A percentile compares a stretch with the other conserved stretches of the same genome.
Evolutionary conservation across 2,113 vertebrate genomes (phyloP).

Genomic region (Verasper variegatus): DNA sequence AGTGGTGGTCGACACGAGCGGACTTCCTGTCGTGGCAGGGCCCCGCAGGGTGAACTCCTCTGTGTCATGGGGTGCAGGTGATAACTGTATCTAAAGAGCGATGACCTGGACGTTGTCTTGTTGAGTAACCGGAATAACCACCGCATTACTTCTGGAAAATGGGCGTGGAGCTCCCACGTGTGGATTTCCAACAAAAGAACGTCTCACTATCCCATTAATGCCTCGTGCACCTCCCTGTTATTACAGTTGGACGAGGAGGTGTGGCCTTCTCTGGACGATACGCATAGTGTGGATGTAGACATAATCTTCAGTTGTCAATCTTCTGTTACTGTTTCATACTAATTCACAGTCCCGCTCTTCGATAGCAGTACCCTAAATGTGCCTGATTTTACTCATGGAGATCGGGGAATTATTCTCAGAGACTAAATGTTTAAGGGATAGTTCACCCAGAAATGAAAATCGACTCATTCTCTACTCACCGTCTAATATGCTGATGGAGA

Average conservation of each 20-base stretch:
- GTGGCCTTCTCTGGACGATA: neutral
- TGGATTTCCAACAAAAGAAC: neutral
- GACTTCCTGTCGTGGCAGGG: neutral
- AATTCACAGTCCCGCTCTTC: no score
- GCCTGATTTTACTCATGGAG: no score
- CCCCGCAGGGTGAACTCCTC: no score
- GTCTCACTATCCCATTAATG: neutral
- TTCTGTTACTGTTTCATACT: no score
- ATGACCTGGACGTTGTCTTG: neutral
- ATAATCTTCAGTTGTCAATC: neutral
- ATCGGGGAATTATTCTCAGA: no score
- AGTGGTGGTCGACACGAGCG: neutral
- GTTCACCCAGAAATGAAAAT: no score
- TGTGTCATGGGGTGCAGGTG: neutral
- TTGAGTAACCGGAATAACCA: conserved; percentile 53
- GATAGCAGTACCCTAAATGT: no score
- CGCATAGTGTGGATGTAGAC: neutral
- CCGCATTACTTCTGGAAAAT: neutral
- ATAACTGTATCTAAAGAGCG: neutral
- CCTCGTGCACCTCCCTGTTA: neutral
- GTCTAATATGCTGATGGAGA: no score
- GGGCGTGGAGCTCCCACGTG: neutral
- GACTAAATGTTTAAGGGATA: no score
- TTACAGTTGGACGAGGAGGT: neutral
- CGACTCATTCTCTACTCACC: no score